These are phyloP conservation scores for Trichogramma evanescens DNA, from an alignment of 2,888 invertebrate species.

Conservation along the genomic window DNA sequence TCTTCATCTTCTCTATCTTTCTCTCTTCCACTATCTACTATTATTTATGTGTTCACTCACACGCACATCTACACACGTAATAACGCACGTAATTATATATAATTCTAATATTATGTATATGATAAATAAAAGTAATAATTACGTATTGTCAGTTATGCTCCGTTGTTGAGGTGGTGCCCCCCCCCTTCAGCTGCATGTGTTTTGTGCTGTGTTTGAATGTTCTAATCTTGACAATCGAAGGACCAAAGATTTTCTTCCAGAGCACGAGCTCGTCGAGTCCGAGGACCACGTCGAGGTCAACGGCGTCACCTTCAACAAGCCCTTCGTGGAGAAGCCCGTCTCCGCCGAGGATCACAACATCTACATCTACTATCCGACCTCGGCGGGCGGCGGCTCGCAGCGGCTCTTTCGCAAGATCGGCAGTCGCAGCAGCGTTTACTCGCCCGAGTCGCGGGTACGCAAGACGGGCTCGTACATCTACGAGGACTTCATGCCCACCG, in stretches of 20 bases:
- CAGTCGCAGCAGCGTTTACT: slow-evolving; percentile 96
- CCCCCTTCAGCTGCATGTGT: slow-evolving; percentile 4
- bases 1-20: no score
- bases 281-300: slow-evolving; percentile 98
- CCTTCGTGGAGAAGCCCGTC: slow-evolving; percentile 99
- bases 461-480: slow-evolving; percentile 98
- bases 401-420: slow-evolving; percentile 95
- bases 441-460: slow-evolving; percentile 89
- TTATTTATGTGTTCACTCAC: no score
- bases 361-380: slow-evolving; percentile 98
- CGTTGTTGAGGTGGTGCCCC: no score
- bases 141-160: no score
- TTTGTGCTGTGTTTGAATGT: slow-evolving; percentile 25
- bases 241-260: slow-evolving; percentile 50
- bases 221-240: slow-evolving; percentile 32
- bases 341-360: slow-evolving; percentile 99
- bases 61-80: no score
- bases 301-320: slow-evolving; percentile 91
- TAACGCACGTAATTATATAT: no score
- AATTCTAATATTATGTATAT: no score
- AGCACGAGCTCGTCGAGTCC: slow-evolving; percentile 85
- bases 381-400: slow-evolving; percentile 96
- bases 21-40: no score
- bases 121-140: no score
- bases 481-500: slow-evolving; percentile 99